Evolutionary conservation across 2,797 vertebrate species (phyloP), one percentile per base, ranked within the genome.

Genomic region (Forpus xanthops): DNA sequence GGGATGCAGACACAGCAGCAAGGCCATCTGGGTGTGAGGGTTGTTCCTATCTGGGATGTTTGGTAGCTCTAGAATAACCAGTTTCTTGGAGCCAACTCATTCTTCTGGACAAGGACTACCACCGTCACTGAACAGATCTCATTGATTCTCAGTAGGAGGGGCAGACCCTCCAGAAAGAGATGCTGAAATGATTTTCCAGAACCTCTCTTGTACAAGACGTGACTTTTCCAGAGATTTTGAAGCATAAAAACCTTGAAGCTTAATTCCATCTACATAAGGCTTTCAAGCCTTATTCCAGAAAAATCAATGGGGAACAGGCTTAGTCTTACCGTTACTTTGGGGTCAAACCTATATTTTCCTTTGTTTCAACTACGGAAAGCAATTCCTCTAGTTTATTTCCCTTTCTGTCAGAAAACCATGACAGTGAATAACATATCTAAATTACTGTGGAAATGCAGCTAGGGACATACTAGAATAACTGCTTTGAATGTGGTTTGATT

Each of bases 401-500:
- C 41, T 87, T 89, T 93, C 60, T 92, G 66, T 79, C 77, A 83
- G 50, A 83, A 95, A 79, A 92, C 27, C 83, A 53, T 85, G 55
- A 35, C 15, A 58, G 85, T 95, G 94, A 96, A 91, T 94, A 88
- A 74, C 2, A 0, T 75, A 68, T 62, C 65, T 93, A 90, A 92
- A 94, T 95, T 92, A 76, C 88, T 68, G 91, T 6, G 13, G 87
- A 89, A 92, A 90, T 85, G 61, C 75, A 80, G 39, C 66, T 74
- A 93, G 76, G 66, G 73, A 74, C 61, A 16, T 68, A 35, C 71
- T 83, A 61, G 83, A 96, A 93, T 66, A 95, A 89, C 80, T 87
- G 52, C 72, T 91, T 61, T 91, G 80, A 95, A 95, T 94, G 83
- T 87, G 85, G 68, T 87, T 84, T 96, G 93, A 89, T 92, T 89